Evolutionary conservation across 2,888 invertebrate genomes (phyloP), one percentile per base, ranked within the genome.

Genomic region (Andrena praecox): DNA sequence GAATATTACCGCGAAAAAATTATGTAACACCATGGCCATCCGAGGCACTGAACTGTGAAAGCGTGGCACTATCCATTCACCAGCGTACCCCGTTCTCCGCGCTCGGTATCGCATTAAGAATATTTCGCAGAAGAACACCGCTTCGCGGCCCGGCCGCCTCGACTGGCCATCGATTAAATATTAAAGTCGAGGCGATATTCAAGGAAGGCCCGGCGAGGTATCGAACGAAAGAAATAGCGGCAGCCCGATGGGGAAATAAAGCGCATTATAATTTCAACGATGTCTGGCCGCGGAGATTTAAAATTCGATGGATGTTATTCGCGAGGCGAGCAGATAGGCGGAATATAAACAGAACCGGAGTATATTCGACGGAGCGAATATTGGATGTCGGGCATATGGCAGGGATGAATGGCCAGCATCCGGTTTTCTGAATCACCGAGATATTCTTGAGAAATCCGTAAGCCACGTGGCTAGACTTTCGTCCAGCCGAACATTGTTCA

Each of bases 361-460:
- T 77, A 73, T 50, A 78, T 79, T 59, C 62, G 68, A 71, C 74
- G 60, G 71, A 73, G 75, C 31, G 79, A 88, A 86, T 80, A 72
- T 85, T 82, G 78, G 74, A 78, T 69, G 74, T 73, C 60, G 76
- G 68, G 56, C 77, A 62, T 76, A 66, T 77, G 86, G 83, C 85
- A 79, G 75, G 79, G 73, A 80, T 73, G 84, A 82, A 86, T 80
- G 85, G 81, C 78, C 83, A 73, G 79, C 85, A 88, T 90, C 90
- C 90, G 87, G 87, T 87, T 89, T 85, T 85, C 82, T 90, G 90
- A 90, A 88, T 90, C 90, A 90, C 75, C 86, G 62, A 48, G 85
- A 81, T 83, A 87, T 89, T 89, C 88, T 89, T 88, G 87, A 86
- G 87, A 72, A 82, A 56, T 62, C 60, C 79, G 77, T 84, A 81